These are phyloP conservation scores for Nicator chloris DNA, from an alignment of 2,113 vertebrate genomes.

Conservation along the genomic window DNA sequence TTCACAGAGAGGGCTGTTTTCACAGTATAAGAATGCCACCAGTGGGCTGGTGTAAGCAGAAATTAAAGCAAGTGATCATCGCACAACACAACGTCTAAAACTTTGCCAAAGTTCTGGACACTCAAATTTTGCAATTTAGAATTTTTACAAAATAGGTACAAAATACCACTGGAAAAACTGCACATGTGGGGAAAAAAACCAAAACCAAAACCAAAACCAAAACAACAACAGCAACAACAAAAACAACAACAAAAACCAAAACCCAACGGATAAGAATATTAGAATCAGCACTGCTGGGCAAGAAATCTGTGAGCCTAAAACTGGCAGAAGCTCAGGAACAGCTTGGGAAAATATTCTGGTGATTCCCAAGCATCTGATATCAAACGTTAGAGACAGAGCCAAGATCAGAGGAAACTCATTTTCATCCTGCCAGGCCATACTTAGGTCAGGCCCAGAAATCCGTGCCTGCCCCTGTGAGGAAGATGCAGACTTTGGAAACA, in stretches of 20 bases:
- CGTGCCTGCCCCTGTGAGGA: neutral
- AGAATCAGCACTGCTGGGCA: neutral
- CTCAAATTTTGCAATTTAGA: neutral
- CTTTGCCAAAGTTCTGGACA: neutral
- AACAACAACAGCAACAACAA: no score
- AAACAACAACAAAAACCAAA: no score
- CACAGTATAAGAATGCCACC: neutral
- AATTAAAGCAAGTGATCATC: neutral
- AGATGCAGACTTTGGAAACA: neutral
- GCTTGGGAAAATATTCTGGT: neutral
- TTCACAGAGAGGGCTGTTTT: neutral
- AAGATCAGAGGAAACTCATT: neutral
- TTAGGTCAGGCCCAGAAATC: neutral
- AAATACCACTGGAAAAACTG: neutral
- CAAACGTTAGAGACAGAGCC: neutral
- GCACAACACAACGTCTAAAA: neutral
- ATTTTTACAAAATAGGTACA: neutral
- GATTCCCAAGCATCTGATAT: neutral
- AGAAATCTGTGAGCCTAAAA: neutral
- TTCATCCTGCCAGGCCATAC: neutral
- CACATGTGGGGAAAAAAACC: no score
- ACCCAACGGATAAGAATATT: neutral
- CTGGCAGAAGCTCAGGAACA: neutral
- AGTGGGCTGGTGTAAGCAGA: neutral
- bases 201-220: no score